These are phyloP conservation scores for Galaxea fascicularis DNA, from an alignment of 92 coral and sea anemone genomes.

Conservation along the genomic window DNA sequence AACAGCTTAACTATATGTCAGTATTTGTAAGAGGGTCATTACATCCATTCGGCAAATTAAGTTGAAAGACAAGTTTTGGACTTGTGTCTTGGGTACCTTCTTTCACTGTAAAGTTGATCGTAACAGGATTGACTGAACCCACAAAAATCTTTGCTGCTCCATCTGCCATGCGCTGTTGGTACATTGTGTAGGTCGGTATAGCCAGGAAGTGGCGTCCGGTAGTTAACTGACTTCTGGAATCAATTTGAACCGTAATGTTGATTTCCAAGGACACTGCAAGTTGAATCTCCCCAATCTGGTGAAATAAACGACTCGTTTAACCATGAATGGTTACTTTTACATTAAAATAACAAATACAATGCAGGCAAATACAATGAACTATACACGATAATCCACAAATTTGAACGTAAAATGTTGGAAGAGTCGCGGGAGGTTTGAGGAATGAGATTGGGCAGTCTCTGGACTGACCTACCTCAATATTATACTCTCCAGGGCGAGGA, in stretches of 20 bases:
- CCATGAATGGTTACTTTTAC: too few relatives aligned
- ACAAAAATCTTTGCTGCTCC: slow-evolving; percentile 7
- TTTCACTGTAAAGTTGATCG: slow-evolving; percentile 34
- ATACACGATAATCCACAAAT: too few relatives aligned
- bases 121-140: slow-evolving; percentile 37
- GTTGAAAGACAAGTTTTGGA: too few relatives aligned
- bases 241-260: slow-evolving; percentile 46
- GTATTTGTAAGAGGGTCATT: too few relatives aligned
- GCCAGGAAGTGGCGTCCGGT: slow-evolving; percentile 36
- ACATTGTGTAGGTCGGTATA: slow-evolving; percentile 21
- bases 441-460: too few relatives aligned
- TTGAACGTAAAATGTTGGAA: too few relatives aligned
- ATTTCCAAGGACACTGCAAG: slow-evolving; percentile 16
- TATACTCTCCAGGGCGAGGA: slow-evolving; percentile 36
- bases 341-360: too few relatives aligned
- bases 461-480: neutral
- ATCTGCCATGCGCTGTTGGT: slow-evolving; percentile 22
- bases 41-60: too few relatives aligned
- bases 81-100: too few relatives aligned
- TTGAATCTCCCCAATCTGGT: slow-evolving; percentile 27
- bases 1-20: too few relatives aligned
- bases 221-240: slow-evolving; percentile 24
- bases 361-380: too few relatives aligned
- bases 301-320: neutral
- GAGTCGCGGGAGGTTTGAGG: too few relatives aligned